Base-by-base conservation (phyloP, 1,140 invertebrate species). In the Musca vetustissima region DNA sequence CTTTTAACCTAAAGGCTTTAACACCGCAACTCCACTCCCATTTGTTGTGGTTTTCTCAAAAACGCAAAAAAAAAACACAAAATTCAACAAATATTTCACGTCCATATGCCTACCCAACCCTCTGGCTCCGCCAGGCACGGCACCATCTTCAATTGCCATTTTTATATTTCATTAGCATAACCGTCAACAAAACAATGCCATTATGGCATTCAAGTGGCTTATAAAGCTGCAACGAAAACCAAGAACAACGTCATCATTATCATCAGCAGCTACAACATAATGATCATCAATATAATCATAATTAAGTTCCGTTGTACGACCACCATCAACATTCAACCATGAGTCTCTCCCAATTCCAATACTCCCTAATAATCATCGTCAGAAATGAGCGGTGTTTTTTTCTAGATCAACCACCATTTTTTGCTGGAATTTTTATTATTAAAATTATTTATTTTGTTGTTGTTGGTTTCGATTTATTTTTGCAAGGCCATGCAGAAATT, bases 201-300 rank as follows among this genome's bases (percentile, higher is more conserved):
- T 59, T 59, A 59, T 59, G 28, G 28, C 28, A 28, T 59, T 59
- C 55, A 59, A 59, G 55, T 59, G 55, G 55, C 55, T 59, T 59
- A 59, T 59, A 59, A 59, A 59, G 55, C 25, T 59, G 15, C 32
- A 59, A 21, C 24, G 2, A 13, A 13, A 15, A 22, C 28, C 28
- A 28, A 4, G 13, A 55, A 13, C 55, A 59, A 28, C 14, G 1
- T 32, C 25, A n/a, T 17, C 55, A 32, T 59, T 59, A 17, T 7
- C 55, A 32, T 59, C 28, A 28, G 8, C 8, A 28, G 3, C 28
- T 8, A 8, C 28, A 28, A 28, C 28, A 28, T n/a, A n/a, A n/a
- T n/a, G n/a, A n/a, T n/a, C n/a, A n/a, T n/a, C n/a, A n/a, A n/a
- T n/a, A n/a, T n/a, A n/a, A n/a, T n/a, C n/a, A n/a, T n/a, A n/a